Conservation (phyloP, 2,888 invertebrate genomes). For the Heliothis peltigera region DNA sequence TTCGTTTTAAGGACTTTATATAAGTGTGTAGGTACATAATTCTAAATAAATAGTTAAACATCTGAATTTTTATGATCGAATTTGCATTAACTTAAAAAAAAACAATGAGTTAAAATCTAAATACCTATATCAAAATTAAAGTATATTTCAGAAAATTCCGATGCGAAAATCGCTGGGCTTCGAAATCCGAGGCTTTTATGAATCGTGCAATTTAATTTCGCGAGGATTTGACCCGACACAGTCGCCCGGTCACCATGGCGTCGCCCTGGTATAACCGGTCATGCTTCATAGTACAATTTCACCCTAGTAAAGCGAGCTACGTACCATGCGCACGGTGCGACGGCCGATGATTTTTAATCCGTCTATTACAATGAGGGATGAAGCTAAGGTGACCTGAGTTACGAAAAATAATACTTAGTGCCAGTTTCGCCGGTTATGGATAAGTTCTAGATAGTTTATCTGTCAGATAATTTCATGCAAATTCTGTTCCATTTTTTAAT, state of each 20-base stretch:
- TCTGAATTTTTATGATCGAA: too few species aligned
- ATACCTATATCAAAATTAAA: too few species aligned
- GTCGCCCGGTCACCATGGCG: slow-evolving; percentile 63
- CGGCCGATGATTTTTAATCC: slow-evolving; percentile 23
- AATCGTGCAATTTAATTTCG: neutral
- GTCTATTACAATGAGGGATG: neutral
- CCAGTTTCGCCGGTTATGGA: too few species aligned
- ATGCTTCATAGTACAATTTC: slow-evolving; percentile 59
- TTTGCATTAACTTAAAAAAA: too few species aligned
- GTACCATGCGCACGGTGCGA: slow-evolving; percentile 54
- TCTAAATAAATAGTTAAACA: too few species aligned
- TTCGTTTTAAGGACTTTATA: too few species aligned
- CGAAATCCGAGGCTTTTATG: slow-evolving; percentile 13
- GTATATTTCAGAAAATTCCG: too few species aligned
- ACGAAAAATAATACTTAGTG: neutral
- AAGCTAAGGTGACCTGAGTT: neutral
- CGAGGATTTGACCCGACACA: slow-evolving; percentile 32
- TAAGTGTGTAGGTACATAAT: too few species aligned
- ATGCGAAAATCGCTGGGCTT: slow-evolving; percentile 9
- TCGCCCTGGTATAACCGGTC: slow-evolving; percentile 56
- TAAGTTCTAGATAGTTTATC: too few species aligned
- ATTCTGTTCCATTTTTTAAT: too few species aligned
- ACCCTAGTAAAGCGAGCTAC: slow-evolving; percentile 58
- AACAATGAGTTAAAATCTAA: too few species aligned
- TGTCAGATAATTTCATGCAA: too few species aligned